Percentiles rank a stretch among this genome's conserved stretches.
Evolutionary conservation across 2,113 vertebrate genomes (phyloP).

Genomic region (Gorsachius goisagi): DNA sequence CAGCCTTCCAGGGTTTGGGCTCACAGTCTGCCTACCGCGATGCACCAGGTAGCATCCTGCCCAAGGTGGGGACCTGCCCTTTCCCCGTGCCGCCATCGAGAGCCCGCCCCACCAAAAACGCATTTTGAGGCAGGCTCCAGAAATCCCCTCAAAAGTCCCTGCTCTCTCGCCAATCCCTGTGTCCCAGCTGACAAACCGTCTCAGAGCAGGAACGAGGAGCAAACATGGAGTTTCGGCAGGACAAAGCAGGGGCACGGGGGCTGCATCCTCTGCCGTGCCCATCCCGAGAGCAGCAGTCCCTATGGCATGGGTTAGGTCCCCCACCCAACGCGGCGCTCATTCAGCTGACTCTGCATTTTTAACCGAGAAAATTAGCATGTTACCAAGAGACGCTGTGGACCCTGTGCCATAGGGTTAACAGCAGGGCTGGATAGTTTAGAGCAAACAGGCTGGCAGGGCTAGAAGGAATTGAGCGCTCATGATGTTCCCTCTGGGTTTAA

Average conservation of each 20-base stretch:
- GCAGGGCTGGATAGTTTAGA: not conserved
- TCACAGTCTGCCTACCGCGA: not conserved
- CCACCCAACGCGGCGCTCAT: accelerated
- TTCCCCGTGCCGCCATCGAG: not conserved
- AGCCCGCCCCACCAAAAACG: not conserved
- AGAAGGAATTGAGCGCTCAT: not conserved
- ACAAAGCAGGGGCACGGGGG: too few relatives aligned
- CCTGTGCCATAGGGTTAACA: not conserved
- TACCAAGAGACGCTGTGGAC: not conserved
- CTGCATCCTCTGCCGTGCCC: not conserved
- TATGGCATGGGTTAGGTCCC: accelerated
- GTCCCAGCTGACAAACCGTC: not conserved
- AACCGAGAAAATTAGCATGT: accelerated
- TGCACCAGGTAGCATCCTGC: not conserved
- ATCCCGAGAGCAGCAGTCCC: not conserved
- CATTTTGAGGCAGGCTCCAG: not conserved
- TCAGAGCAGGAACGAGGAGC: accelerated
- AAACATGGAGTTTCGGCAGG: accelerated
- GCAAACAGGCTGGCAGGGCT: not conserved
- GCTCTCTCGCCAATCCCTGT: accelerated
- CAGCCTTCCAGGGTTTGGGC: constrained; percentile 42
- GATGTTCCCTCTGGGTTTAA: not conserved
- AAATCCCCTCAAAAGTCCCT: constrained; percentile 3
- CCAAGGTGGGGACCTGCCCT: not conserved
- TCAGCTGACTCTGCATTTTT: not conserved